Percentiles rank a stretch among this genome's conserved stretches.
Evolutionary conservation across 1,140 invertebrate species (phyloP).

Genomic region (Polypedilum pembai): DNA sequence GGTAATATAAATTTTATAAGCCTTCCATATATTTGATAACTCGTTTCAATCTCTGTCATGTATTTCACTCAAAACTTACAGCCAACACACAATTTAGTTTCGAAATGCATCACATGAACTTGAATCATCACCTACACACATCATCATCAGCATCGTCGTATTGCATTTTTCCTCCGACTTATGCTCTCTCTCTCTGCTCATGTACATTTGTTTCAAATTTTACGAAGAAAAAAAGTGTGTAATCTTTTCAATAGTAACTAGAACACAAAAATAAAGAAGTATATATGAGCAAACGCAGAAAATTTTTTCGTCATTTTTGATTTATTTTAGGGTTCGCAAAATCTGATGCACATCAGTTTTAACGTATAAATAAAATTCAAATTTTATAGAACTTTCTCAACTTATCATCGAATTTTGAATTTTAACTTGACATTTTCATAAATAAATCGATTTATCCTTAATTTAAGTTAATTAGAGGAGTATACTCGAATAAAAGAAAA

Average conservation of each 20-base stretch:
- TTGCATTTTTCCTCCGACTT: neutral
- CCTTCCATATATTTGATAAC: neutral
- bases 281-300: neutral
- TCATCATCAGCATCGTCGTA: neutral
- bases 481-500: no score
- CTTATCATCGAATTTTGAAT: no score
- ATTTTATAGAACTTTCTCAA: neutral
- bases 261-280: no score
- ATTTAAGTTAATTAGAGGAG: no score
- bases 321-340: neutral
- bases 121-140: slow-evolving; percentile 22
- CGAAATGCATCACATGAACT: slow-evolving; percentile 23
- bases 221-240: neutral
- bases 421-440: no score
- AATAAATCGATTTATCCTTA: no score
- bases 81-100: neutral
- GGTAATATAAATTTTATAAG: neutral
- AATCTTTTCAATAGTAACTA: no score
- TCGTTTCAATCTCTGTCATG: no score
- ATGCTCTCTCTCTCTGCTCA: neutral
- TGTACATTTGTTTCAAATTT: neutral
- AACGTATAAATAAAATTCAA: neutral
- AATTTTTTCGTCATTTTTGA: neutral
- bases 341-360: no score
- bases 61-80: neutral